phyloP scores from a whole-genome alignment of 2,888 invertebrate species.

The Melanostoma scalare region DNA sequence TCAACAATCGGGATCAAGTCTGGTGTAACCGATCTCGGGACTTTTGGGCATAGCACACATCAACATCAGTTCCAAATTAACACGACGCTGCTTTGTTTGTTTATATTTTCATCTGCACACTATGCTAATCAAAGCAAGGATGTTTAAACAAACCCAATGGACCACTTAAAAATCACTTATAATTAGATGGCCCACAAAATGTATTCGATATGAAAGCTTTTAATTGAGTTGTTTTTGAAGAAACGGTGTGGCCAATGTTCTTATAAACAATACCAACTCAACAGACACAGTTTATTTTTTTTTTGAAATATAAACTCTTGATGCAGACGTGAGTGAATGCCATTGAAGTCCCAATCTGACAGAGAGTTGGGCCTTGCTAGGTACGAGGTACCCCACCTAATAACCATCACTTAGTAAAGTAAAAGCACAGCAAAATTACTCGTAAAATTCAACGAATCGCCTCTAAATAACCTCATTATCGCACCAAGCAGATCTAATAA shows the following conservation, averaged over 20 bases:
- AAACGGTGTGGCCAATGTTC: constrained; percentile 52
- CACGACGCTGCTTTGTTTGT: neutral
- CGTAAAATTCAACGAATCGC: constrained; percentile 69
- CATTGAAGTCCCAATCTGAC: constrained; percentile 17
- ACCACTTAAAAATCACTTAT: constrained; percentile 31
- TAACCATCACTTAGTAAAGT: constrained; percentile 65
- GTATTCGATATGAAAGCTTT: constrained; percentile 47
- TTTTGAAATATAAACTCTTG: constrained; percentile 37
- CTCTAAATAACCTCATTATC: constrained; percentile 69
- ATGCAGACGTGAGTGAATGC: constrained; percentile 54
- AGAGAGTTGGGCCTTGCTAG: constrained; percentile 19
- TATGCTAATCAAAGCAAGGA: constrained; percentile 22
- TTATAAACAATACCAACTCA: constrained; percentile 38
- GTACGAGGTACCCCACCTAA: constrained; percentile 55
- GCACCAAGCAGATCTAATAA: constrained; percentile 67
- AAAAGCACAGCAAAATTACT: constrained; percentile 69
- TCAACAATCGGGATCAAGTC: neutral
- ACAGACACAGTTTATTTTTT: constrained; percentile 32
- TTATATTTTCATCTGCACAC: constrained; percentile 22
- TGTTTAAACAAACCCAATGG: constrained; percentile 44
- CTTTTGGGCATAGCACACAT: too few species aligned
- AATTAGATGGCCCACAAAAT: constrained; percentile 38
- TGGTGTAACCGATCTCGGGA: too few species aligned
- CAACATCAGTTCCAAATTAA: too few species aligned
- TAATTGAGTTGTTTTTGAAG: constrained; percentile 13